Conservation (phyloP, 1,140 invertebrate genomes). For the Lutraria rhynchaena region DNA sequence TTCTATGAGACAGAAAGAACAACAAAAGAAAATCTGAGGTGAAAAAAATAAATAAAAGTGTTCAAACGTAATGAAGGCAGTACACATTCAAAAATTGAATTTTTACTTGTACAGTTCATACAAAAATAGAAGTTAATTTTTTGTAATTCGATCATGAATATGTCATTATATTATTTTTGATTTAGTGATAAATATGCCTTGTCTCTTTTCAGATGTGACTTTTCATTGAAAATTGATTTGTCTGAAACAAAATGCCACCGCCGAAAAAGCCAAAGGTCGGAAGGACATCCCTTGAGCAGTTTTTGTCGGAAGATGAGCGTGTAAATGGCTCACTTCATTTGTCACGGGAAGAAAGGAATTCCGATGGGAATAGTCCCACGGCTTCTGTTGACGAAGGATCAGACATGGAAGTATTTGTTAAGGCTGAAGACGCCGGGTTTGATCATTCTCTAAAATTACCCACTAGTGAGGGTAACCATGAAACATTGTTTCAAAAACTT, state of each 20-base stretch:
- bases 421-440: background rate
- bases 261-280: conserved; percentile 76
- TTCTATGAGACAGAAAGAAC: too few relatives aligned
- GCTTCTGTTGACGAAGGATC: conserved; percentile 49
- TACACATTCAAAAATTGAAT: too few relatives aligned
- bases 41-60: too few relatives aligned
- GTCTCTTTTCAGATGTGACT: background rate
- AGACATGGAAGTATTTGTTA: conserved; percentile 39
- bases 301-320: conserved; percentile 69
- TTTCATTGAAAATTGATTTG: background rate
- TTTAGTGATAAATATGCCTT: background rate
- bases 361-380: conserved; percentile 44
- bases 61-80: too few relatives aligned
- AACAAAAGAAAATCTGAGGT: too few relatives aligned
- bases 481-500: conserved; percentile 48
- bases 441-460: background rate
- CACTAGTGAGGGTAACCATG: background rate
- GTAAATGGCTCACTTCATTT: background rate
- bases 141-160: too few relatives aligned
- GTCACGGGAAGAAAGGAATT: background rate
- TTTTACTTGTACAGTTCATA: too few relatives aligned
- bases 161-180: background rate
- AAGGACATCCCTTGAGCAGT: conserved; percentile 72
- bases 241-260: conserved; percentile 66
- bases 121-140: too few relatives aligned